These are phyloP conservation scores for Tenodera sinensis DNA, from an alignment of 2,888 invertebrate genomes.

Conservation along the genomic window DNA sequence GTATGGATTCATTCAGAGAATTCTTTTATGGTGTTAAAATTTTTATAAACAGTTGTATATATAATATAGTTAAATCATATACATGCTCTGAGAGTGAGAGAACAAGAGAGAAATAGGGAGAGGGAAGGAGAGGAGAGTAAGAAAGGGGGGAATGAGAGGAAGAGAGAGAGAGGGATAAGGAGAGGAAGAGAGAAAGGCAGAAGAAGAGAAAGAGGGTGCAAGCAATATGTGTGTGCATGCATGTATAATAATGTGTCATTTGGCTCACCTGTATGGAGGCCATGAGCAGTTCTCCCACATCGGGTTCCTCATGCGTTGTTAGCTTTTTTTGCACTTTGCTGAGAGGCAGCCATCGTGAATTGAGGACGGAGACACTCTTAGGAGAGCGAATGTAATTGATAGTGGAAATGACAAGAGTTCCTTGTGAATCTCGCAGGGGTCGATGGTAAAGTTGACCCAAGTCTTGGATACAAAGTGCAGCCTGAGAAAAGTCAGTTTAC, in stretches of 20 bases:
- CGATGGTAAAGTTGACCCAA: slow-evolving; percentile 92
- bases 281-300: slow-evolving; percentile 79
- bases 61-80: too few relatives aligned
- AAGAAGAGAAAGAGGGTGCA: too few relatives aligned
- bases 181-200: too few relatives aligned
- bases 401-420: slow-evolving; percentile 86
- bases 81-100: too few relatives aligned
- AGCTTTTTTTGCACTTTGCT: slow-evolving; percentile 78
- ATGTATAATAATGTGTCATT: neutral
- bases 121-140: too few relatives aligned
- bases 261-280: slow-evolving; percentile 70
- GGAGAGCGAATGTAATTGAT: slow-evolving; percentile 76
- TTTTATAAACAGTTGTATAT: too few relatives aligned
- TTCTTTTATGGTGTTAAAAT: too few relatives aligned
- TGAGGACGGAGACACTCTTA: slow-evolving; percentile 83
- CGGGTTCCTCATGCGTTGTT: slow-evolving; percentile 68
- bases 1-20: too few relatives aligned
- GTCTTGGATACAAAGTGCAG: slow-evolving; percentile 85
- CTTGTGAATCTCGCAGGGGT: slow-evolving; percentile 82
- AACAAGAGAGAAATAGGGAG: too few relatives aligned
- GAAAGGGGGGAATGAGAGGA: too few relatives aligned
- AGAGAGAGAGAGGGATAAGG: too few relatives aligned
- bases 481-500: slow-evolving; percentile 50
- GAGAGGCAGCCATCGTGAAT: slow-evolving; percentile 89
- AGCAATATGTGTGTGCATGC: neutral